These are phyloP conservation scores for Mycteria americana DNA, from an alignment of 2,797 vertebrate genomes.

Conservation along the genomic window DNA sequence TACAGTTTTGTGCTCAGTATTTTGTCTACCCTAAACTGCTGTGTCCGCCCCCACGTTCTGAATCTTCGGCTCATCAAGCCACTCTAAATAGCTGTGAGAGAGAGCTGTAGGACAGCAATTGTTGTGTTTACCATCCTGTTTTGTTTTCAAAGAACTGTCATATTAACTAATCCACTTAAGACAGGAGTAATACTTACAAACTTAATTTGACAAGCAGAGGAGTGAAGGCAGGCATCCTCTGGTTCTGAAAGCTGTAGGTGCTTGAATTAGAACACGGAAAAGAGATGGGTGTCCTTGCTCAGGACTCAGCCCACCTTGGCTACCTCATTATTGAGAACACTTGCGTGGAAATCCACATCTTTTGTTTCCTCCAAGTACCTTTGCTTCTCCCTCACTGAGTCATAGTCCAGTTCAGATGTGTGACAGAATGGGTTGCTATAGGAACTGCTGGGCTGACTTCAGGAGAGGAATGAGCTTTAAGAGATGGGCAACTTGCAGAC, in stretches of 20 bases:
- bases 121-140: constrained; percentile 3
- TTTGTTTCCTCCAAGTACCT: background rate
- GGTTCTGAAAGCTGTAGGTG: background rate
- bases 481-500: background rate
- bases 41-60: background rate
- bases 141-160: constrained; percentile 15
- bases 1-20: background rate
- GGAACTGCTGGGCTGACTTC: constrained; percentile 22
- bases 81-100: background rate
- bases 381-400: background rate
- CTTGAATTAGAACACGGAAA: background rate
- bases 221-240: background rate
- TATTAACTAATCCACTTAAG: background rate
- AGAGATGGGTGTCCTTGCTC: background rate
- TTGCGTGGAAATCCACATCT: background rate
- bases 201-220: background rate
- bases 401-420: background rate
- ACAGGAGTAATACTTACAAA: background rate
- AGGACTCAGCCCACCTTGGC: background rate
- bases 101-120: background rate
- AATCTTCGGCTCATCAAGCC: background rate
- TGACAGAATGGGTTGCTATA: constrained; percentile 14
- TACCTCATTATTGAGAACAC: background rate
- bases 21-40: background rate
- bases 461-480: background rate